Evolutionary conservation across 1,140 invertebrate species (phyloP).

Genomic region (Octopus sinensis): DNA sequence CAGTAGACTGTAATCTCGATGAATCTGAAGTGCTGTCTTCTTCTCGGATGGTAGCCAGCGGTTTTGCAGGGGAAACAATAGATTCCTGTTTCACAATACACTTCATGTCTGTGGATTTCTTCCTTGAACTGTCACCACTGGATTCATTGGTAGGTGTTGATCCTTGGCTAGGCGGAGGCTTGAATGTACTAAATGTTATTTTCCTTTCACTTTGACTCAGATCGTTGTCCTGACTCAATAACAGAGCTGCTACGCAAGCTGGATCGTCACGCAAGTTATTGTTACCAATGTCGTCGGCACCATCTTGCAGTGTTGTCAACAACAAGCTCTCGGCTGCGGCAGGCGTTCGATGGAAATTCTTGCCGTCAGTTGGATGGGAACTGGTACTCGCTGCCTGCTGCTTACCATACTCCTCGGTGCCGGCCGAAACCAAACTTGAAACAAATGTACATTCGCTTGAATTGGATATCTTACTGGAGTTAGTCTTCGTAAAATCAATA

Average conservation of each 20-base stretch:
- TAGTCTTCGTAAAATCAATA: background rate
- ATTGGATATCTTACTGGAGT: too few relatives aligned
- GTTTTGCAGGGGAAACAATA: background rate
- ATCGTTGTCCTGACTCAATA: background rate
- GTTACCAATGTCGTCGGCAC: background rate
- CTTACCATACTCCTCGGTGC: too few relatives aligned
- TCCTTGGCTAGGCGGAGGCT: background rate
- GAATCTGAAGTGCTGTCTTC: constrained; percentile 1
- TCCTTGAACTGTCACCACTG: background rate
- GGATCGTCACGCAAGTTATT: constrained; percentile 2
- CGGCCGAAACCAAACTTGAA: too few relatives aligned
- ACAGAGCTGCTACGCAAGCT: constrained; percentile 3
- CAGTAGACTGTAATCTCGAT: background rate
- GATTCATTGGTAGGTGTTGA: background rate
- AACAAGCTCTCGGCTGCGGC: background rate
- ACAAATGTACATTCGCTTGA: too few relatives aligned
- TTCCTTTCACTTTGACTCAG: background rate
- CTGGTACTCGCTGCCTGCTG: background rate
- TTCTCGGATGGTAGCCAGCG: background rate
- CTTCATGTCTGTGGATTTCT: background rate
- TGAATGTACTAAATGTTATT: constrained; percentile 7
- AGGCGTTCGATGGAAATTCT: too few relatives aligned
- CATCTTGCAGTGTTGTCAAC: background rate
- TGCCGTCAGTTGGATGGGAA: background rate
- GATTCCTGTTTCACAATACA: background rate